Evolutionary conservation across 2,113 vertebrate genomes (phyloP).

Genomic region (Chamaetylas fuelleborni): DNA sequence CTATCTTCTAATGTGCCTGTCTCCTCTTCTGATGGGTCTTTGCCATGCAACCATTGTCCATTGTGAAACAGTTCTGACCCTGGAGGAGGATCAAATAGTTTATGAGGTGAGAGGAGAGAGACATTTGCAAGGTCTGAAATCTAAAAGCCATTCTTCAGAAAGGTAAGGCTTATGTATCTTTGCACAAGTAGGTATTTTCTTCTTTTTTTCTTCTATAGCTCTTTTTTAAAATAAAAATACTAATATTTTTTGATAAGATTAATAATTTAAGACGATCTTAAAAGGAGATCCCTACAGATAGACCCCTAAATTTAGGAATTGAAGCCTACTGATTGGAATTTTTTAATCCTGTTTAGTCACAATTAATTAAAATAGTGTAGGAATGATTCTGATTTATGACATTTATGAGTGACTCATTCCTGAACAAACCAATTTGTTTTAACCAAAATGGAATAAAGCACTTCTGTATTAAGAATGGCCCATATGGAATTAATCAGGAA

Average conservation of each 20-base stretch:
- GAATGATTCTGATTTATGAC: neutral
- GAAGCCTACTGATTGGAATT: neutral
- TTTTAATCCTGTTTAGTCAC: neutral
- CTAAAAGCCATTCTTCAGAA: neutral
- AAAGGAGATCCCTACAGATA: neutral
- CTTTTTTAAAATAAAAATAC: neutral
- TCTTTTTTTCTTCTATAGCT: neutral
- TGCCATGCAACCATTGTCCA: neutral
- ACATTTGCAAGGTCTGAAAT: neutral
- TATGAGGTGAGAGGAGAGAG: neutral
- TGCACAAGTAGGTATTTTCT: neutral
- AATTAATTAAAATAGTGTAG: neutral
- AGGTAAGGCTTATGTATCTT: neutral
- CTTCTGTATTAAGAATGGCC: constrained; percentile 14
- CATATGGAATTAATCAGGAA: constrained; percentile 44
- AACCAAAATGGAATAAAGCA: neutral
- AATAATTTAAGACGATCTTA: neutral
- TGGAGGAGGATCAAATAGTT: neutral
- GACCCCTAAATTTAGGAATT: neutral
- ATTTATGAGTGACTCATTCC: neutral
- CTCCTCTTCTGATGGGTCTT: neutral
- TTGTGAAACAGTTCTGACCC: neutral
- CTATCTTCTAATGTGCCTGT: neutral
- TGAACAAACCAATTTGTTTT: neutral
- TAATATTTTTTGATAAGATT: neutral